phyloP scores from a whole-genome alignment of 92 coral and sea anemone species.

The Zoanthus gigantus region DNA sequence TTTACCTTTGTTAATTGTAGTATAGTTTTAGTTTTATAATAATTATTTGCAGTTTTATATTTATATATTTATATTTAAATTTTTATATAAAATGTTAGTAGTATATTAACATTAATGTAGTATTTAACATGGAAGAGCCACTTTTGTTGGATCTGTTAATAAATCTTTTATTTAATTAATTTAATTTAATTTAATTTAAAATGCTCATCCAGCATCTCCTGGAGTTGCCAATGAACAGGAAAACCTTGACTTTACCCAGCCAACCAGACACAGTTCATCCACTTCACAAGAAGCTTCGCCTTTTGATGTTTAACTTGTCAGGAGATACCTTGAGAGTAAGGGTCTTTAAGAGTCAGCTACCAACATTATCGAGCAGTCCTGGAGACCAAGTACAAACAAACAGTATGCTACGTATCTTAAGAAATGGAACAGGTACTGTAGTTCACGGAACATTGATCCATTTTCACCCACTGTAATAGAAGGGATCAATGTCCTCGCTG shows the following conservation, averaged over 20 bases:
- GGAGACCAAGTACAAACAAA: conserved; percentile 51
- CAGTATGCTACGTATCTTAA: conserved; percentile 49
- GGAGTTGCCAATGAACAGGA: conserved; percentile 55
- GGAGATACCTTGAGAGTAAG: conserved; percentile 34
- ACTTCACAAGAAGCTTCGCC: conserved; percentile 35
- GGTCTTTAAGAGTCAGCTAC: conserved; percentile 53
- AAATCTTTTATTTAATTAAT: too few relatives aligned
- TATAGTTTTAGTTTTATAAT: too few relatives aligned
- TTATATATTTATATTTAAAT: too few relatives aligned
- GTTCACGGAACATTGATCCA: conserved; percentile 34
- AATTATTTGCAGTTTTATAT: too few relatives aligned
- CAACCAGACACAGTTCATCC: conserved; percentile 55
- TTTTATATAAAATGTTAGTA: too few relatives aligned
- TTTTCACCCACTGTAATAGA: conserved; percentile 50
- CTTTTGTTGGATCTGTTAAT: too few relatives aligned
- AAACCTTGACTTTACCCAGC: conserved; percentile 46
- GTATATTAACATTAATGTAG: too few relatives aligned
- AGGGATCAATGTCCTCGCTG: conserved; percentile 23
- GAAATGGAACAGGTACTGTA: conserved; percentile 47
- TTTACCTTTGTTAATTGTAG: too few relatives aligned
- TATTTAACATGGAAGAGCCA: too few relatives aligned
- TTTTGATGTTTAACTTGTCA: conserved; percentile 29
- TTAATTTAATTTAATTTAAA: background rate
- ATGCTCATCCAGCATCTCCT: conserved; percentile 52
- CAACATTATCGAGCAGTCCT: conserved; percentile 48